Conservation (phyloP, 2,797 vertebrate genomes). For the Rhincodon typus region DNA sequence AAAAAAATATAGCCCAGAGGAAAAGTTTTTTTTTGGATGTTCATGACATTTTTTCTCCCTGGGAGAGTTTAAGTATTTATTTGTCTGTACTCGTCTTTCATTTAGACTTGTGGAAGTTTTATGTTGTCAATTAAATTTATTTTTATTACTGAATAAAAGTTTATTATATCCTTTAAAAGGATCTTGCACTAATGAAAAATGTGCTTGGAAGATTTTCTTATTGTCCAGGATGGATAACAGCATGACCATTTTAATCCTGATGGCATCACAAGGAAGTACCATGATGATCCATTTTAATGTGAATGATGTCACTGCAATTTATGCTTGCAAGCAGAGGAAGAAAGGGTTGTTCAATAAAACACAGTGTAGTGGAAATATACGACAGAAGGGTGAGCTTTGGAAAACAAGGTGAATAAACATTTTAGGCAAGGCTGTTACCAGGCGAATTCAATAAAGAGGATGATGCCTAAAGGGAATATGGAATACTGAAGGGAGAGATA, state of each 20-base stretch:
- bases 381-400: background rate
- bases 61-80: constrained; percentile 6
- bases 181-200: background rate
- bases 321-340: background rate
- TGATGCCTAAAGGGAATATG: background rate
- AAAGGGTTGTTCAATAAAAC: background rate
- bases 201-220: background rate
- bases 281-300: constrained; percentile 1
- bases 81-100: background rate
- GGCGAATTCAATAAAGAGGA: too few species aligned
- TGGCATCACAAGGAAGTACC: background rate
- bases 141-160: background rate
- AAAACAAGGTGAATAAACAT: background rate
- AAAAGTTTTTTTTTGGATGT: background rate
- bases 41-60: background rate
- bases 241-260: background rate
- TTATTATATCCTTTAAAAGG: background rate
- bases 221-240: background rate
- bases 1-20: constrained; percentile 2
- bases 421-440: background rate
- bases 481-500: background rate
- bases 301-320: background rate
- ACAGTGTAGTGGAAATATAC: background rate
- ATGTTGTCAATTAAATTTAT: background rate
- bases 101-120: background rate